These are phyloP conservation scores for Lepidochrysops patricia DNA, from an alignment of 2,888 invertebrate species.

Conservation along the genomic window DNA sequence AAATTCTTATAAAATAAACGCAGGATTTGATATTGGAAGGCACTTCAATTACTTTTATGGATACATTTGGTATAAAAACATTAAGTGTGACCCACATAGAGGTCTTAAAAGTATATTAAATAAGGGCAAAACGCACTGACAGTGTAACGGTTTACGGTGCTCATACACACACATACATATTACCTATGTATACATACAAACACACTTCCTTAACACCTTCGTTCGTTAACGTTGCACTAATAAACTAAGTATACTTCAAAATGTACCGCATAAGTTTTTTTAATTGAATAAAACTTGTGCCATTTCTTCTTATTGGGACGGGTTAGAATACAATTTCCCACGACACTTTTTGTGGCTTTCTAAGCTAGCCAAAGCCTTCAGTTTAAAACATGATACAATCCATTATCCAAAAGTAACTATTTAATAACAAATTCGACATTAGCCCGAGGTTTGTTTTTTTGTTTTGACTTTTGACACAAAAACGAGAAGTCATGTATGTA, in stretches of 20 bases:
- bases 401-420: no score
- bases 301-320: not conserved
- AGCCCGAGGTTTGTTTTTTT: conserved; percentile 2
- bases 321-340: not conserved
- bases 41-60: conserved; percentile 3
- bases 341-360: not conserved
- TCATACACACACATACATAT: not conserved
- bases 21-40: not conserved
- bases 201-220: not conserved
- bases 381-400: no score
- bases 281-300: not conserved
- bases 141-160: not conserved
- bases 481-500: conserved; percentile 31
- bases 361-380: not conserved
- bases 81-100: not conserved
- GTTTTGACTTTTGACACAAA: conserved; percentile 16
- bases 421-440: not conserved
- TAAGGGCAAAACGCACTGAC: not conserved
- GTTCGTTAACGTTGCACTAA: conserved; percentile 1
- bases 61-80: not conserved
- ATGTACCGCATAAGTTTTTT: not conserved
- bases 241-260: not conserved
- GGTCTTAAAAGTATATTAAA: not conserved
- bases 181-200: no score
- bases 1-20: not conserved